Base-by-base conservation (phyloP, 2,113 vertebrate species). In the Austrofundulus limnaeus region DNA sequence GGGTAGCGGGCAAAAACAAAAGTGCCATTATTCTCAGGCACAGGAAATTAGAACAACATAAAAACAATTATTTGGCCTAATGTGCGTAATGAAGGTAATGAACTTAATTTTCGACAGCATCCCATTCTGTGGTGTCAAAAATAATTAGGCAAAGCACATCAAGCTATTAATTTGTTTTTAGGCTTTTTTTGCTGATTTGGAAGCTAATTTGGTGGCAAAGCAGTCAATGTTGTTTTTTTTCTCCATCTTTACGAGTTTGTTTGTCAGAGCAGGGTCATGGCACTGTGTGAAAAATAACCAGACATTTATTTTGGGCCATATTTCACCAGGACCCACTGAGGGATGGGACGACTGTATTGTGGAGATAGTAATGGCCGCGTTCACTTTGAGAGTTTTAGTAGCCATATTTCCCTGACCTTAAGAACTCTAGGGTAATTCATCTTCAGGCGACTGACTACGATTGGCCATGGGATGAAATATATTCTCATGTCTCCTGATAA, bases 371-470 rank as follows among this genome's bases (percentile, higher is more conserved):
- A 89, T 88, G 85, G 89, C 89, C 87, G 87, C 87, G 73, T 90
- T 90, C 85, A 77, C 83, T 81, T 82, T 87, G 85, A 88, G 85
- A 86, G 83, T 88, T 90, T 92, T 90, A 90, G 85, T 82, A 81
- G 89, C 91, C 86, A 86, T 86, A 87, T 88, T 90, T 87, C 87
- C 86, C 75, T 89, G 87, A 91, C 90, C 89, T 84, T 83, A 90
- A 83, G 85, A 87, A 82, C 86, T 86, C 81, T 74, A 13, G 61
- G 71, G 83, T 85, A 88, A 90, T 91, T 91, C 89, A 90, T 91
- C 90, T 87, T 83, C 59, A 16, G 81, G 45, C 58, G 1, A 75
- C 66, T 82, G 81, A 86, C 88, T 87, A 17, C 77, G 81, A 78
- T 80, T 83, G 84, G 86, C 91, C 90, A 81, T 86, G 88, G 85